Percentiles rank a stretch among this genome's conserved stretches.
phyloP scores from a whole-genome alignment of 2,113 vertebrate genomes.

The Harpagus bidentatus region DNA sequence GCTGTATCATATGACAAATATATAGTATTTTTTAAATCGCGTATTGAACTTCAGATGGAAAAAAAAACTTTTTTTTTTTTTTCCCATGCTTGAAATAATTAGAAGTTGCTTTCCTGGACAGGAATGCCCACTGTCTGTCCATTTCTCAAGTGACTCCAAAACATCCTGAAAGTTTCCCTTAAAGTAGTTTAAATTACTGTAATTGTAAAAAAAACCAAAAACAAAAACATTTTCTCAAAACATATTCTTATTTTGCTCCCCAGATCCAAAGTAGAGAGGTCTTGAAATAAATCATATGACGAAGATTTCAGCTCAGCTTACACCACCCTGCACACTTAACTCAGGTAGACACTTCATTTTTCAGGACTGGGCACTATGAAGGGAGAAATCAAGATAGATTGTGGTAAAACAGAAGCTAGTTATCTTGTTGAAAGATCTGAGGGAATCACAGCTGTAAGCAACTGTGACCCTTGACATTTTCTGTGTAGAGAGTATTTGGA shows the following conservation, averaged over 20 bases:
- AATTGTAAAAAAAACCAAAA: neutral
- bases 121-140: neutral
- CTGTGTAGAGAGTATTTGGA: neutral
- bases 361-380: neutral
- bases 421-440: neutral
- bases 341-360: constrained; percentile 17
- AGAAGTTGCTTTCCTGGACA: neutral
- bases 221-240: neutral
- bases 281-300: neutral
- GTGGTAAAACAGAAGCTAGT: neutral
- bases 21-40: neutral
- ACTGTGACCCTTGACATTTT: neutral
- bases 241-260: neutral
- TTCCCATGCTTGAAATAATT: neutral
- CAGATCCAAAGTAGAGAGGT: neutral
- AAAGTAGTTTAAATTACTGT: neutral
- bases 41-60: neutral
- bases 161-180: neutral
- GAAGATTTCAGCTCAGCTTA: neutral
- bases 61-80: neutral
- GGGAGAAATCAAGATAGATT: constrained; percentile 29
- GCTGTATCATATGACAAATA: neutral
- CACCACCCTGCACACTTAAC: neutral
- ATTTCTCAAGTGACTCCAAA: neutral
- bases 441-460: neutral